A percentile compares a stretch with the other conserved stretches of the same genome.
These are phyloP conservation scores for Sterrhoptilus dennistouni DNA, from an alignment of 2,113 vertebrate species.

Conservation along the genomic window DNA sequence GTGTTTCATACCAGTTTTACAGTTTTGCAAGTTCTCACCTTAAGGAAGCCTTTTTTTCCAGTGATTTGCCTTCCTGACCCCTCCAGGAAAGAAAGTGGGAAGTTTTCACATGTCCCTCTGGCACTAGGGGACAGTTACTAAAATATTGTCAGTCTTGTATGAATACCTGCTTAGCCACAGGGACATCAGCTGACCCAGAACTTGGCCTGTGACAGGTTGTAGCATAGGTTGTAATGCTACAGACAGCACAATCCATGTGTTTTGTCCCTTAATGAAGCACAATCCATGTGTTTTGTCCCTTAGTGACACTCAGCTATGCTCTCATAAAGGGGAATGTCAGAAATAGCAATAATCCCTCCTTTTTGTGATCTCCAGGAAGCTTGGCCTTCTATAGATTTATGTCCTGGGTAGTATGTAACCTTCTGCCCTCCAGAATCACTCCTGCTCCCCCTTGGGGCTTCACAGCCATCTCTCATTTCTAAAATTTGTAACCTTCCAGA, in stretches of 20 bases:
- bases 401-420: background rate
- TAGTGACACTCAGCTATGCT: background rate
- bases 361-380: background rate
- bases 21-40: background rate
- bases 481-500: background rate
- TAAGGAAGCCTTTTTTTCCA: background rate
- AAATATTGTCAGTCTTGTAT: background rate
- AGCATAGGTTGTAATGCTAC: background rate
- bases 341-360: background rate
- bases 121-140: background rate
- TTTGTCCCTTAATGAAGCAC: background rate
- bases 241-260: background rate
- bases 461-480: background rate
- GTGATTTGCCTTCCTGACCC: background rate
- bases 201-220: background rate
- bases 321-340: background rate
- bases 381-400: background rate
- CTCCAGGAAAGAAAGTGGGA: background rate
- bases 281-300: background rate
- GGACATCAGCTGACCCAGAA: background rate
- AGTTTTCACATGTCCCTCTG: fast-evolving
- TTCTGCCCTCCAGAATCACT: background rate
- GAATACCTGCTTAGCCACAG: background rate
- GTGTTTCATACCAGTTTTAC: background rate
- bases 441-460: background rate